Evolutionary conservation across 2,113 vertebrate species (phyloP).

Genomic region (Cercopithecus mona): DNA sequence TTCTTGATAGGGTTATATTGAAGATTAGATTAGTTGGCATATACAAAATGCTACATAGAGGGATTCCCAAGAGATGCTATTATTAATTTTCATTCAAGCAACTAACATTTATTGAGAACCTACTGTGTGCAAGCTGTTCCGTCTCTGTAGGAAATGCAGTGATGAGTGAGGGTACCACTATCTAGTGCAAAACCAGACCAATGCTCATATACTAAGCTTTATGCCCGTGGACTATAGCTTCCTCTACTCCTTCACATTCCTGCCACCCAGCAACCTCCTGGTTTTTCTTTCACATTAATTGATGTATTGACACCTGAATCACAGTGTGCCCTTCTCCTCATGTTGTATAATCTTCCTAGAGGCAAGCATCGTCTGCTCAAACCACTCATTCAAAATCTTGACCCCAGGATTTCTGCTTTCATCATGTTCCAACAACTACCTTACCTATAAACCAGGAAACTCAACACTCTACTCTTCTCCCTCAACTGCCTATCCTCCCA

Average conservation of each 20-base stretch:
- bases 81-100: background rate
- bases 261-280: background rate
- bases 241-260: background rate
- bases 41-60: background rate
- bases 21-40: background rate
- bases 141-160: background rate
- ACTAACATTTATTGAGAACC: background rate
- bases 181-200: no score
- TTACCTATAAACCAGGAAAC: background rate
- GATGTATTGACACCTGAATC: background rate
- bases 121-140: background rate
- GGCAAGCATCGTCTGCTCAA: background rate
- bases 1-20: fast-evolving
- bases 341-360: background rate
- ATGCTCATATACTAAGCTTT: background rate
- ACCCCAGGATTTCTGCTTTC: background rate
- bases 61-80: background rate
- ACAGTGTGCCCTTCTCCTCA: background rate
- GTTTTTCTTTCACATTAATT: background rate
- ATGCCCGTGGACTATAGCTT: no score
- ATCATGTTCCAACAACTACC: background rate
- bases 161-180: background rate
- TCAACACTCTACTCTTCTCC: background rate
- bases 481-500: background rate
- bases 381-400: background rate